Evolutionary conservation across 2,113 vertebrate genomes (phyloP), one percentile per base, ranked within the genome.

Genomic region (Ramphastos sulfuratus): DNA sequence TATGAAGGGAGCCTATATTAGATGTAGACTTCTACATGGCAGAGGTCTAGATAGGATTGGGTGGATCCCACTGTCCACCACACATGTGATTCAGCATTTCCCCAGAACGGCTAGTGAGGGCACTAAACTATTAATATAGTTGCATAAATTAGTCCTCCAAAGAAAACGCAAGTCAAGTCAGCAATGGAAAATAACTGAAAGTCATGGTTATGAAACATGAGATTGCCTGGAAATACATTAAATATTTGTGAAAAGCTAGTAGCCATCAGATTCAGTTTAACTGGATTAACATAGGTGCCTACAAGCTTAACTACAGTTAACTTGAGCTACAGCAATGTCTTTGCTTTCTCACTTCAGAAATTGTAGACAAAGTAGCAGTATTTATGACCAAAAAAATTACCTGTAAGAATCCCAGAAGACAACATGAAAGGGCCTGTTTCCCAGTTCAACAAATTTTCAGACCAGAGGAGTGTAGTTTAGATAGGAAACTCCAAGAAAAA

Each of bases 101-200:
- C 90, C 90, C 80, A 94, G 93, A 90, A 94, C 24, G 90, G 88
- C 58, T 65, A 61, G n/a, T 92, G 96, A 96, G 82, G 50, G 73
- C 93, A 96, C 74, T 74, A 39, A 93, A 88, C 90, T 94, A 95
- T 92, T 95, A 96, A 96, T 96, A 95, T 5, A 84, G 24, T 19
- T 59, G 24, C 56, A 85, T 28, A 58, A 78, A 95, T 94, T 90
- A 85, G 75, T 78, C 75, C 79, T 89, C 58, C 69, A 91, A 67
- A 85, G 79, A 90, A 94, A 93, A 89, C 44, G 72, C 37, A 18
- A 23, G 59, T 54, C 54, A 69, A 33, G 59, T 82, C 48, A 90
- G 39, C 35, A 81, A 66, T 5, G 2, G 77, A 87, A 94, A 74
- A 23, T 66, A 66, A 74, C 54, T 56, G 52, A 74, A 92, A 92